A percentile compares a stretch with the other conserved stretches of the same genome.
These are phyloP conservation scores for Myopa testacea DNA, from an alignment of 2,888 invertebrate genomes.

Conservation along the genomic window DNA sequence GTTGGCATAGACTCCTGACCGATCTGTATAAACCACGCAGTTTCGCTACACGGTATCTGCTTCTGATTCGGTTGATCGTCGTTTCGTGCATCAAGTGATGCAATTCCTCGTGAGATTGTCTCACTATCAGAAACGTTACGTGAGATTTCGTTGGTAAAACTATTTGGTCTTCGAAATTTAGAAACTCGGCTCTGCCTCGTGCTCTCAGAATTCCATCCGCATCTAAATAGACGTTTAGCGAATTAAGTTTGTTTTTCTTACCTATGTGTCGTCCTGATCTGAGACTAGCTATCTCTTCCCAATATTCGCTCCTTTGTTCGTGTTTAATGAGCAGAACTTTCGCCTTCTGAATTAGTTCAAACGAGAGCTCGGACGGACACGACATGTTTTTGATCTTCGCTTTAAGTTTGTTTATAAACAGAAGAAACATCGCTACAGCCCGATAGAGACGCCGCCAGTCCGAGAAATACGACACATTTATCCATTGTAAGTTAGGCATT, in stretches of 20 bases:
- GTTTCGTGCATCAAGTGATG: background rate
- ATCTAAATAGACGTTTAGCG: background rate
- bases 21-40: background rate
- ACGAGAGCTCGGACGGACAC: too few species aligned
- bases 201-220: background rate
- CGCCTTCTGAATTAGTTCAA: too few species aligned
- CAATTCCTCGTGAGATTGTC: background rate
- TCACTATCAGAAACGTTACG: background rate
- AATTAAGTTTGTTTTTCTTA: background rate
- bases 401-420: background rate
- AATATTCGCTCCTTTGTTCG: background rate
- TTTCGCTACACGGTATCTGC: too few species aligned
- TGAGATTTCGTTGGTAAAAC: constrained; percentile 2
- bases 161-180: constrained; percentile 8
- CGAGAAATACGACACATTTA: too few species aligned
- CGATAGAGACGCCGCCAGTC: background rate
- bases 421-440: background rate
- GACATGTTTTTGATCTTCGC: background rate
- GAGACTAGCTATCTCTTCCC: background rate
- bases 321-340: background rate
- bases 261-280: background rate
- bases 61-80: too few species aligned
- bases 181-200: background rate
- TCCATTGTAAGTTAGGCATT: too few species aligned
- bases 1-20: background rate